A percentile compares a stretch with the other conserved stretches of the same genome.
Evolutionary conservation across 2,888 invertebrate genomes (phyloP).

Genomic region (Eristalinus sepulchralis): DNA sequence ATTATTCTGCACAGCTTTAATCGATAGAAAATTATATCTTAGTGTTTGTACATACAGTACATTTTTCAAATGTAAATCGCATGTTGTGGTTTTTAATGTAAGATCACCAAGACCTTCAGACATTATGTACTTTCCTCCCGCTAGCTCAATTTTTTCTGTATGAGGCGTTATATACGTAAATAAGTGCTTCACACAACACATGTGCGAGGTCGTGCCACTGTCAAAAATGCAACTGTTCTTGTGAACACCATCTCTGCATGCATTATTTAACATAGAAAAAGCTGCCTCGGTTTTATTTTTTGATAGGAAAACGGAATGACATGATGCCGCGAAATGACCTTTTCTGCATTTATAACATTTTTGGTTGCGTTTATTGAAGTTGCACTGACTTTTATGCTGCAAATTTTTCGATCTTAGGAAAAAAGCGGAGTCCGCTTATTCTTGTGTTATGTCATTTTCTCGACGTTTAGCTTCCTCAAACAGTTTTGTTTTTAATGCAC

Average conservation of each 20-base stretch:
- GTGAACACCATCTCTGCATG: neutral
- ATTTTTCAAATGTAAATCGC: conserved; percentile 10
- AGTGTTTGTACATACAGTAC: conserved; percentile 32
- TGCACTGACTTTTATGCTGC: too few species aligned
- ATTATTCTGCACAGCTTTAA: conserved; percentile 24
- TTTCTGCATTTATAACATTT: too few species aligned
- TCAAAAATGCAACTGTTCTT: conserved; percentile 1
- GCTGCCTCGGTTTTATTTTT: neutral
- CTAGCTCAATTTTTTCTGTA: too few species aligned
- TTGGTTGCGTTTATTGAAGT: too few species aligned
- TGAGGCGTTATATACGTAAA: too few species aligned
- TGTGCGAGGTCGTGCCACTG: neutral
- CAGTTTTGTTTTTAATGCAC: neutral
- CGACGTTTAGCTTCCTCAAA: neutral
- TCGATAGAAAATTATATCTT: conserved; percentile 36
- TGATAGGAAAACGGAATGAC: neutral
- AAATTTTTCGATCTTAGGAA: too few species aligned
- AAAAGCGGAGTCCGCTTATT: neutral
- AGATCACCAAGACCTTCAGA: conserved; percentile 11
- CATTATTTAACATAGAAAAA: neutral
- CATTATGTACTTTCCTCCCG: too few species aligned
- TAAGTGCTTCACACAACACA: neutral
- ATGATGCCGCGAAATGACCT: neutral
- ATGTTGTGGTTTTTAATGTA: neutral
- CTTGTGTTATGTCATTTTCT: neutral